Evolutionary conservation across 1,140 invertebrate genomes (phyloP), one percentile per base, ranked within the genome.

Genomic region (Bombus picipes): DNA sequence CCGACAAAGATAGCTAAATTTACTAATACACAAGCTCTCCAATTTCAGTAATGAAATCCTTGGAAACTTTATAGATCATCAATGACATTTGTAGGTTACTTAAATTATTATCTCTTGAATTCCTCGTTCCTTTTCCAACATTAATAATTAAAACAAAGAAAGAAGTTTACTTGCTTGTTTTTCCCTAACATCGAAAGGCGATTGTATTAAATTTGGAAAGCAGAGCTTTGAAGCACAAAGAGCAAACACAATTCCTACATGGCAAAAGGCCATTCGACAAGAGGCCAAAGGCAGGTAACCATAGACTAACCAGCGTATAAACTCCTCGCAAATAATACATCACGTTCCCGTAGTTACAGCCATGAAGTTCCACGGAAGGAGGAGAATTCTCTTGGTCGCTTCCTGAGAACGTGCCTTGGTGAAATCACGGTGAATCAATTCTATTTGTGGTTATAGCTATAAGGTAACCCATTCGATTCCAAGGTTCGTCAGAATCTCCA

Each of bases 391-490:
- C 81, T 80, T 75, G 75, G 79, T 83, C 72, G 87, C 66, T 85
- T 77, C 39, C 71, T 81, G 68, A 43, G 39, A 85, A 90, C 86
- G 86, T 88, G 86, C 83, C 76, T 59, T 68, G 62, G 47, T 76
- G 84, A 89, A 87, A 89, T 89, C 88, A 87, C 88, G 47, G 80
- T 74, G 88, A 89, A 89, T 89, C 88, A 89, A 89, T 89, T 82
- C 85, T 39, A 80, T 72, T 78, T 75, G 72, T 59, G 78, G 57
- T 82, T 81, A 82, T 74, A 65, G 72, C 71, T 43, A n/a, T 57
- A 68, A 41, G 32, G 28, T 65, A 28, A 53, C 85, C 85, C 47
- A 75, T 87, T 90, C 66, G 80, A 70, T 76, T 53, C 73, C 39
- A 37, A 62, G 80, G 72, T 89, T 90, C 84, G 85, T 89, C 77